These are phyloP conservation scores for Enteromius radiatus DNA, from an alignment of 2,797 vertebrate genomes.

Conservation along the genomic window DNA sequence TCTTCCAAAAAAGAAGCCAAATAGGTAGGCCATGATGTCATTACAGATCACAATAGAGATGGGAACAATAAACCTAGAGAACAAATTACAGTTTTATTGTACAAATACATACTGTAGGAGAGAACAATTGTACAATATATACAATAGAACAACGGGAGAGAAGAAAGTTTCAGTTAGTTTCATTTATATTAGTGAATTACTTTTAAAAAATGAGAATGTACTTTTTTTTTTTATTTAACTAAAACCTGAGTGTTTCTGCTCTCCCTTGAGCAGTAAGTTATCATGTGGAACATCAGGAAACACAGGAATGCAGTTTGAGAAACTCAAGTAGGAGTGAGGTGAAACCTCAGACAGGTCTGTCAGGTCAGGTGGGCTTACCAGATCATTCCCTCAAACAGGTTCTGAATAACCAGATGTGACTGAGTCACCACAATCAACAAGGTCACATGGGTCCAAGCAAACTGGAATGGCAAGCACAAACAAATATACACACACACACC, in stretches of 20 bases:
- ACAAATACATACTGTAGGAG: background rate
- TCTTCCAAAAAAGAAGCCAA: constrained; percentile 98
- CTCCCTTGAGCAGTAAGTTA: background rate
- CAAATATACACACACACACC: constrained; percentile 63
- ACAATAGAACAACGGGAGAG: background rate
- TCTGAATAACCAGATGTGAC: constrained; percentile 99
- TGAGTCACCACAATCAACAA: constrained; percentile 99
- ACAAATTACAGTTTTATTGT: constrained; percentile 31
- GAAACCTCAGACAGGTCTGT: constrained; percentile 49
- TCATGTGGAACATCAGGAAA: constrained; percentile 10
- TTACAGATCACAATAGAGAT: constrained; percentile 98
- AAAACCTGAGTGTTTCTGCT: constrained; percentile 5
- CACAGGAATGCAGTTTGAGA: constrained; percentile 25
- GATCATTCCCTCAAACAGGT: constrained; percentile 99
- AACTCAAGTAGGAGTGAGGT: constrained; percentile 16
- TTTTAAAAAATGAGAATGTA: background rate
- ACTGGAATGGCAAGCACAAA: constrained; percentile 86
- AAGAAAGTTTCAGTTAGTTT: background rate
- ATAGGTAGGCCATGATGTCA: constrained; percentile 96
- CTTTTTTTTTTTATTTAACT: background rate
- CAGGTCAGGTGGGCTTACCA: constrained; percentile 85
- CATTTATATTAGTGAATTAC: background rate
- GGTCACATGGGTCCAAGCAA: constrained; percentile 99
- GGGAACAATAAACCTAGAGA: constrained; percentile 93
- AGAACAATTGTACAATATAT: background rate